Evolutionary conservation across 35 echinoderm and acorn worm genomes (phyloP).

Genomic region (Apostichopus japonicus): DNA sequence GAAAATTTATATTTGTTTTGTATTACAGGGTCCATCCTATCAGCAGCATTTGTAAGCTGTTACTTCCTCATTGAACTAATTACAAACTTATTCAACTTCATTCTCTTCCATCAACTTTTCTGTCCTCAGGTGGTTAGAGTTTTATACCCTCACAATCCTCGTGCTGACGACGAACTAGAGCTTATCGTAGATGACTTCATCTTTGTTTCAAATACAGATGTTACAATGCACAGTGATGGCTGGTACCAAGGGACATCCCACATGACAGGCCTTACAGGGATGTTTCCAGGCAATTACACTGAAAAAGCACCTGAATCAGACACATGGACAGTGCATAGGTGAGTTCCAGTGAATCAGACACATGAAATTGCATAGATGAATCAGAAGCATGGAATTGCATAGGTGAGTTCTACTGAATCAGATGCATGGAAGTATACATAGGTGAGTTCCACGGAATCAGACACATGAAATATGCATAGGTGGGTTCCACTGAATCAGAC

Average conservation of each 20-base stretch:
- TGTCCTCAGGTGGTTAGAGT: conserved; percentile 80
- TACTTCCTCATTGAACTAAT: too few relatives aligned
- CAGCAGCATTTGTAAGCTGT: too few relatives aligned
- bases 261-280: conserved; percentile 82
- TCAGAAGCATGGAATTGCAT: not conserved
- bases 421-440: not conserved
- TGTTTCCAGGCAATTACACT: conserved; percentile 95
- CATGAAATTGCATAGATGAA: not conserved
- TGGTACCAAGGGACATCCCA: conserved; percentile 90
- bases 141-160: conserved; percentile 83
- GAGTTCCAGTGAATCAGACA: not conserved
- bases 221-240: conserved; percentile 78
- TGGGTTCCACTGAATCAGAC: not conserved
- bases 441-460: conserved; percentile 79
- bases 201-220: conserved; percentile 65
- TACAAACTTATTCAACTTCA: too few relatives aligned
- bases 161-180: conserved; percentile 86
- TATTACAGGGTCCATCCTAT: too few relatives aligned
- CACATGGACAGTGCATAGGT: conserved; percentile 99
- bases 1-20: too few relatives aligned
- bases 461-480: conserved; percentile 85
- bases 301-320: conserved; percentile 96
- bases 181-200: conserved; percentile 91
- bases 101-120: too few relatives aligned
- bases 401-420: too few relatives aligned